Base-by-base conservation (phyloP, 2,797 vertebrate species). In the Rhinella marina region DNA sequence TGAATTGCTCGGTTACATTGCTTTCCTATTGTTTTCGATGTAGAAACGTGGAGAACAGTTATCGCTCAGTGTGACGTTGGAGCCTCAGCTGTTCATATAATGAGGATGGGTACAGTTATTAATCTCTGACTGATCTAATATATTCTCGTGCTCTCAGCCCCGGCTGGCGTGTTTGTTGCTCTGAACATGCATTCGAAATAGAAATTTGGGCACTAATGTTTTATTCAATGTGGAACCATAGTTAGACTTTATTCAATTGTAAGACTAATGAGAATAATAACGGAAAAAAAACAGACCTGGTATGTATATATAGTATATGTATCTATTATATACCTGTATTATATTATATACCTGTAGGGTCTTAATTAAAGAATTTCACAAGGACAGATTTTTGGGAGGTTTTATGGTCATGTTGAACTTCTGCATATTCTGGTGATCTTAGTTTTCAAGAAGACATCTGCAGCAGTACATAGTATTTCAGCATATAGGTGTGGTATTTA, bases 61-160 rank as follows among this genome's bases (percentile, higher is more conserved):
- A 79, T 84, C 50, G 78, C 82, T 61, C 82, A 70, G 82, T 79
- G 87, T 79, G 82, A 66, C 66, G 81, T 56, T 13, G 10, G 29
- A 72, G 87, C 27, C 75, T 84, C 87, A 84, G 82, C 87, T 88
- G 87, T 80, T 88, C 83, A 70, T 70, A 73, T 84, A 70, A 84
- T 61, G 56, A 85, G 82, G 79, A 27, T 17, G 25, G 87, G 48
- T 59, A 81, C 29, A 70, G 48, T 88, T 85, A 88, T 85, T 88
- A 80, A 88, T 88, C 82, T 84, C 72, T 77, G 81, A 66, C 87
- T 79, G 87, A 88, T 84, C 75, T 84, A 88, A 88, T 88, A 84
- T 72, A 61, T 77, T 56, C 29, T 56, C 64, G 7, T 56, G 50
- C 62, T 84, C 72, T 21, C 14, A 59, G 75, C 17, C 82, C 68